Conservation (phyloP, 1,140 invertebrate genomes). For the Battus philenor region DNA sequence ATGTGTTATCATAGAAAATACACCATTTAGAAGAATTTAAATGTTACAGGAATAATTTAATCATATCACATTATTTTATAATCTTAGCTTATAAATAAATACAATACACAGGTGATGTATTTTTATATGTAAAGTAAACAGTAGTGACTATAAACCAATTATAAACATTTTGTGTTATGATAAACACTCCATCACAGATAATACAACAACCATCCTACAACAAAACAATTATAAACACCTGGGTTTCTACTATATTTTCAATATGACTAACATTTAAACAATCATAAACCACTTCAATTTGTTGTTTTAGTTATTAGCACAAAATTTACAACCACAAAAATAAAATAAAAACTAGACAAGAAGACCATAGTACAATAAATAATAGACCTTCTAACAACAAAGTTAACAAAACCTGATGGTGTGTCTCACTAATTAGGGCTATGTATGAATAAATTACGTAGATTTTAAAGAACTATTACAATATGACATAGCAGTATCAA, state of each 20-base stretch:
- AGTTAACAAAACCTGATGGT: too few relatives aligned
- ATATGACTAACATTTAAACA: constrained; percentile 2
- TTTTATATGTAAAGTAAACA: constrained; percentile 23
- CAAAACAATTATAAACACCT: constrained; percentile 7
- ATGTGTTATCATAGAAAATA: constrained; percentile 28
- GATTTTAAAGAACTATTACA: too few relatives aligned
- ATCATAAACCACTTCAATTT: too few relatives aligned
- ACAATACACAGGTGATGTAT: constrained; percentile 21
- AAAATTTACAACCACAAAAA: constrained; percentile 4
- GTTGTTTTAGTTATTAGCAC: too few relatives aligned
- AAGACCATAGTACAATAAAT: too few relatives aligned
- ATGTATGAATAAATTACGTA: too few relatives aligned
- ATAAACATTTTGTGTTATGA: not conserved
- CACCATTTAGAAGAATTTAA: constrained; percentile 18
- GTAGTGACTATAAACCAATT: constrained; percentile 18
- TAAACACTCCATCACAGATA: constrained; percentile 15
- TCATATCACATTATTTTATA: constrained; percentile 54
- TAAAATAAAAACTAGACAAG: not conserved
- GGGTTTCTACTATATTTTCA: not conserved
- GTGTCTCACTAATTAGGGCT: too few relatives aligned
- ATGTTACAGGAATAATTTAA: constrained; percentile 35
- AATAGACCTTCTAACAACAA: too few relatives aligned
- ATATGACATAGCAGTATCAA: too few relatives aligned
- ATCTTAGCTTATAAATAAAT: constrained; percentile 39
- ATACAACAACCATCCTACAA: constrained; percentile 5